A percentile compares a stretch with the other conserved stretches of the same genome.
These are phyloP conservation scores for Apamea sordens DNA, from an alignment of 2,888 invertebrate species.

Conservation along the genomic window DNA sequence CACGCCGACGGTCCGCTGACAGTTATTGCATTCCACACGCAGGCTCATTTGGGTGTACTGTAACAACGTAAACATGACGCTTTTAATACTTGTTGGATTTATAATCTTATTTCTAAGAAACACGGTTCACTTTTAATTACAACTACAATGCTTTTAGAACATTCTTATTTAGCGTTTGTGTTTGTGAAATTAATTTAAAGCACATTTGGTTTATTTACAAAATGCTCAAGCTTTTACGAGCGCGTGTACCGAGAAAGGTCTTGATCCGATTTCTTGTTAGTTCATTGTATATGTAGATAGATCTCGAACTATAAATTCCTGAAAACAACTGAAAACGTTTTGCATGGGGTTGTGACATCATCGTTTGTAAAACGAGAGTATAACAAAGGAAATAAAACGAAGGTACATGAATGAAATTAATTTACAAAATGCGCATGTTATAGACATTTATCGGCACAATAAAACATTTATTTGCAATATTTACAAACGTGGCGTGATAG, in stretches of 20 bases:
- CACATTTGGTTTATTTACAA: not conserved
- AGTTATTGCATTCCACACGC: constrained; percentile 82
- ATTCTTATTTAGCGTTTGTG: not conserved
- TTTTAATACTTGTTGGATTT: not conserved
- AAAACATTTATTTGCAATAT: constrained; percentile 33
- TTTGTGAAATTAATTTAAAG: not conserved
- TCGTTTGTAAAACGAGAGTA: not conserved
- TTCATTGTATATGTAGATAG: not conserved
- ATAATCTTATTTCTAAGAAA: not conserved
- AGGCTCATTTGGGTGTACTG: constrained; percentile 76
- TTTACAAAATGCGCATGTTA: not conserved
- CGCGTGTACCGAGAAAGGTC: not conserved
- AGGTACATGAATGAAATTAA: not conserved
- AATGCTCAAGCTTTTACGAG: not conserved
- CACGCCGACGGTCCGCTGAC: constrained; percentile 88
- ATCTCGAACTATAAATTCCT: not conserved
- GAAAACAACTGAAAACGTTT: not conserved
- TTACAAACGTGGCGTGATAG: constrained; percentile 39
- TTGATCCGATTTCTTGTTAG: not conserved
- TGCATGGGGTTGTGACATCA: not conserved
- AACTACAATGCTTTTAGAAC: not conserved
- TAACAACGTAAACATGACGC: constrained; percentile 11
- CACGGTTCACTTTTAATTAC: not conserved
- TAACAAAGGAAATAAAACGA: not conserved
- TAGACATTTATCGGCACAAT: constrained; percentile 29